A percentile compares a stretch with the other conserved stretches of the same genome.
phyloP scores from a whole-genome alignment of 2,797 vertebrate genomes.

The Triplophysa bombifrons region DNA sequence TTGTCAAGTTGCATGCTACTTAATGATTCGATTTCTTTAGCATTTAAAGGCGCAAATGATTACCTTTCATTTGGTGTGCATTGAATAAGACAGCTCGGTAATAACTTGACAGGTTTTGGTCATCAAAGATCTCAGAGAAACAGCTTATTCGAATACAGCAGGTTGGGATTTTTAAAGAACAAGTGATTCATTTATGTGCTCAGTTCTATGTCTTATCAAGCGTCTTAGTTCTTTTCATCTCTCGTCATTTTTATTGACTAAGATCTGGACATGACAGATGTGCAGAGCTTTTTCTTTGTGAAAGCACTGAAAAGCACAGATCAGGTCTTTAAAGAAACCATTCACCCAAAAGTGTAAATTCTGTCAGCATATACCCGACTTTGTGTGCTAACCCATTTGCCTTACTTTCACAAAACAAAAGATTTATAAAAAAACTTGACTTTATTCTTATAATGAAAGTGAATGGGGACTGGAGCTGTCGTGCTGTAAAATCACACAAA shows the following conservation, averaged over 20 bases:
- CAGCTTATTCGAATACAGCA: not conserved
- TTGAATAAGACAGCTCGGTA: no score
- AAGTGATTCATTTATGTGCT: not conserved
- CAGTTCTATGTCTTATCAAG: not conserved
- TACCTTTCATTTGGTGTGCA: no score
- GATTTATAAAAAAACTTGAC: not conserved
- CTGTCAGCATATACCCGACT: not conserved
- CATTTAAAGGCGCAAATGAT: no score
- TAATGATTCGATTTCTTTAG: no score
- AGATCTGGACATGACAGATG: slow-evolving; percentile 6
- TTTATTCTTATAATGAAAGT: not conserved
- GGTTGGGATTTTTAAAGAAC: not conserved
- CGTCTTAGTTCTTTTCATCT: not conserved
- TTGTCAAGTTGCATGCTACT: no score
- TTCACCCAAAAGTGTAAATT: not conserved
- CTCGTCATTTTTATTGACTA: not conserved
- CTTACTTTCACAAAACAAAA: not conserved
- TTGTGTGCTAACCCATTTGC: not conserved
- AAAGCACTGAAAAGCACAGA: not conserved
- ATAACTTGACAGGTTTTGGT: not conserved
- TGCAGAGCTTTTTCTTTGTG: not conserved
- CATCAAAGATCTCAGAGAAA: not conserved
- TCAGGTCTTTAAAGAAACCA: not conserved
- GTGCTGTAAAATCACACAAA: not conserved
- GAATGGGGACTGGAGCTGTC: not conserved